Percentiles rank a stretch among this genome's conserved stretches.
Evolutionary conservation across 2,888 invertebrate genomes (phyloP).

Genomic region (Ctenicera cuprea): DNA sequence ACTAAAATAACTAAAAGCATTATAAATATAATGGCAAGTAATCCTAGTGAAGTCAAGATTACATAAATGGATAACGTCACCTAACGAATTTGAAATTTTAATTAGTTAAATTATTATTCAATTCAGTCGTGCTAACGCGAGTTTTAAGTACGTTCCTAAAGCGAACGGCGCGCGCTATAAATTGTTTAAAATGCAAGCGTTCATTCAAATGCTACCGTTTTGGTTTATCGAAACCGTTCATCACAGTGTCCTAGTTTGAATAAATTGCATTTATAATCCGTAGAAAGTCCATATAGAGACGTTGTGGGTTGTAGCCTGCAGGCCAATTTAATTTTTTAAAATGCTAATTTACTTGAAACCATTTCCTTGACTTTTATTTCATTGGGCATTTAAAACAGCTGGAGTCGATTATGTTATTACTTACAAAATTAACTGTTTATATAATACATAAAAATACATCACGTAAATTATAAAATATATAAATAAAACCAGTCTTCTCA

Average conservation of each 20-base stretch:
- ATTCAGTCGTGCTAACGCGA: constrained; percentile 3
- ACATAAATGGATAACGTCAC: background rate
- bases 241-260: constrained; percentile 11
- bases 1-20: too few species aligned
- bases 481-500: too few species aligned
- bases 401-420: background rate
- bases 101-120: constrained; percentile 16
- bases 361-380: constrained; percentile 1
- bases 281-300: background rate
- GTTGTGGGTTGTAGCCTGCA: background rate
- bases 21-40: too few species aligned
- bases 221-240: constrained; percentile 15
- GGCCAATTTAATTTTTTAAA: background rate
- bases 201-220: constrained; percentile 8
- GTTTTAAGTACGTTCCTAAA: background rate
- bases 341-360: background rate
- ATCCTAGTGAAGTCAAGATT: background rate
- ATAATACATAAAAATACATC: background rate
- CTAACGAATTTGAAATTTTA: constrained; percentile 16
- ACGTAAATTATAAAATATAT: too few species aligned
- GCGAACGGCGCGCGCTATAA: constrained; percentile 12
- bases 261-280: background rate
- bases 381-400: background rate
- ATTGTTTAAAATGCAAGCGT: constrained; percentile 9
- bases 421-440: constrained; percentile 1